Evolutionary conservation across 2,888 invertebrate species (phyloP).

Genomic region (Eilema depressum): DNA sequence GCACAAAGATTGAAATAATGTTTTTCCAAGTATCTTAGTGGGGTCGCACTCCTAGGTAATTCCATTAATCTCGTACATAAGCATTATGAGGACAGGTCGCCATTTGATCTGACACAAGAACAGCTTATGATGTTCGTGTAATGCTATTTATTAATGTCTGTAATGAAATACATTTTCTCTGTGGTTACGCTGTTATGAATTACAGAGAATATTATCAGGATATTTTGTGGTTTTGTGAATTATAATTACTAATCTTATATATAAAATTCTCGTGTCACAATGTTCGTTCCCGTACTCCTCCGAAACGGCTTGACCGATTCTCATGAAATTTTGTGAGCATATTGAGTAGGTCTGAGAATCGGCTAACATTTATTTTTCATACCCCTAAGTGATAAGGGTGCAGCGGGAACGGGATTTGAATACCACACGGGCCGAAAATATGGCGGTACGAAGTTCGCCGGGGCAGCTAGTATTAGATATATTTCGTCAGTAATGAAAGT

Average conservation of each 20-base stretch:
- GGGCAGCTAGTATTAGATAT: conserved; percentile 3
- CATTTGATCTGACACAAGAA: conserved; percentile 71
- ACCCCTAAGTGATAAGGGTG: too few relatives aligned
- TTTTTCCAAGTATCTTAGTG: conserved; percentile 63
- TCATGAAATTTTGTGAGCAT: too few relatives aligned
- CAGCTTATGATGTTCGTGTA: conserved; percentile 66
- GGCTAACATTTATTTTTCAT: too few relatives aligned
- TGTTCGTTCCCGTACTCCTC: too few relatives aligned
- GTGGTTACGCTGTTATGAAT: conserved; percentile 52
- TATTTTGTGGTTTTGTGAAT: conserved; percentile 44
- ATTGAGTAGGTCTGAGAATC: too few relatives aligned
- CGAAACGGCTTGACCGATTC: too few relatives aligned
- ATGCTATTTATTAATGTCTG: conserved; percentile 68
- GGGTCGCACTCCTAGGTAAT: conserved; percentile 65
- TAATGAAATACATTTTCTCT: conserved; percentile 70
- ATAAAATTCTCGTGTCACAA: too few relatives aligned
- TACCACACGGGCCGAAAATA: too few relatives aligned
- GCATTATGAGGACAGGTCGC: conserved; percentile 74
- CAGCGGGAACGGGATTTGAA: too few relatives aligned
- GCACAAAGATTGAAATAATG: conserved; percentile 64
- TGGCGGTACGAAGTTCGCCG: too few relatives aligned
- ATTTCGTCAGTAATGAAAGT: background rate
- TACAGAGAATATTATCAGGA: conserved; percentile 55
- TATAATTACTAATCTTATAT: too few relatives aligned
- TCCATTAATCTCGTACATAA: conserved; percentile 80